A percentile compares a stretch with the other conserved stretches of the same genome.
Evolutionary conservation across 2,113 vertebrate genomes (phyloP).

Genomic region (Embiotoca jacksoni): DNA sequence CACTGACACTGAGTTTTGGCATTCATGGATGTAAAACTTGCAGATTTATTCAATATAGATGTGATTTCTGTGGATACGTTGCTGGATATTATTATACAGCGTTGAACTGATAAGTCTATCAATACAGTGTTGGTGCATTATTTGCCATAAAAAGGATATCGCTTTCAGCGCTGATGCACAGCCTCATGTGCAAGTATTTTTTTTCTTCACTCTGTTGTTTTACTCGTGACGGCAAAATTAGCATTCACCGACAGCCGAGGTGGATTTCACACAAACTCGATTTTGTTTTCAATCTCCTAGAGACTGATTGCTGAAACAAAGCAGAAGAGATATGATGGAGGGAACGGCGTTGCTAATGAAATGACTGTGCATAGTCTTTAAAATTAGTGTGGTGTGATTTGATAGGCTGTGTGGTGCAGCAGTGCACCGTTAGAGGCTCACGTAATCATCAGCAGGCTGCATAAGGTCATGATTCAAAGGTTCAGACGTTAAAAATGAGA

Average conservation of each 20-base stretch:
- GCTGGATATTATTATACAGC: background rate
- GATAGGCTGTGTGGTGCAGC: constrained; percentile 17
- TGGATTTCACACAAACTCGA: constrained; percentile 56
- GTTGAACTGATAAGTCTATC: background rate
- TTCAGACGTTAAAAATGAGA: constrained; percentile 36
- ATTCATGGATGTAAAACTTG: constrained; percentile 5
- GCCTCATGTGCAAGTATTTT: background rate
- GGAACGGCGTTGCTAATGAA: constrained; percentile 50
- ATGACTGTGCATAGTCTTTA: constrained; percentile 42
- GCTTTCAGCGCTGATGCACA: constrained; percentile 16
- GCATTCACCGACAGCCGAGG: constrained; percentile 18
- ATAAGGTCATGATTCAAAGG: constrained; percentile 27
- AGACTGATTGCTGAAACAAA: constrained; percentile 50
- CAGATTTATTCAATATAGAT: background rate
- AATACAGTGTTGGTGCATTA: background rate
- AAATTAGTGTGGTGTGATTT: constrained; percentile 53
- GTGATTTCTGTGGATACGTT: background rate
- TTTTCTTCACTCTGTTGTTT: constrained; percentile 2
- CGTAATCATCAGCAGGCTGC: constrained; percentile 18
- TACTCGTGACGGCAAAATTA: constrained; percentile 34
- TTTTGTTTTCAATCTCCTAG: constrained; percentile 61
- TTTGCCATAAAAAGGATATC: constrained; percentile 25
- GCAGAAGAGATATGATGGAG: constrained; percentile 48
- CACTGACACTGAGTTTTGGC: background rate
- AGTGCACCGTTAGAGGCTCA: background rate